A percentile compares a stretch with the other conserved stretches of the same genome.
These are phyloP conservation scores for Margarornis squamiger DNA, from an alignment of 2,797 vertebrate species.

Conservation along the genomic window DNA sequence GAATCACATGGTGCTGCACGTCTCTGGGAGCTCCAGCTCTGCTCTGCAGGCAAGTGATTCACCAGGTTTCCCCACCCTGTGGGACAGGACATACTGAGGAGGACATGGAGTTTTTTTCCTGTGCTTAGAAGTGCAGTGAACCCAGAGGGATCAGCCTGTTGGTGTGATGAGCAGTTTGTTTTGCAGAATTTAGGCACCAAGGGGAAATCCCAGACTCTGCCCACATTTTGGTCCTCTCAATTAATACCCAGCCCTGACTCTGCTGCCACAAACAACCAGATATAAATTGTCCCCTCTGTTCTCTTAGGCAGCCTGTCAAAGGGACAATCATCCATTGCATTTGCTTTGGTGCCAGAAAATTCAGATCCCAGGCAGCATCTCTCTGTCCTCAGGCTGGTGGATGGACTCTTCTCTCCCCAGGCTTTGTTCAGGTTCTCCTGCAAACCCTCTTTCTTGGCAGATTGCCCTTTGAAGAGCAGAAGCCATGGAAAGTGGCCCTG, in stretches of 20 bases:
- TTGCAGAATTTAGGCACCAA: neutral
- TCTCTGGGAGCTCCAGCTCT: neutral
- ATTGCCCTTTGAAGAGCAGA: neutral
- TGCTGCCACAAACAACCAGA: neutral
- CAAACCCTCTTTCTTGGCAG: slow-evolving; percentile 9
- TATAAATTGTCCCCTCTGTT: neutral
- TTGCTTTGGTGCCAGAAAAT: neutral
- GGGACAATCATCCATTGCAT: neutral
- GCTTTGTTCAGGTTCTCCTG: neutral
- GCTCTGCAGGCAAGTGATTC: neutral
- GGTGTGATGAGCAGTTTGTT: neutral
- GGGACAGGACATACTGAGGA: neutral
- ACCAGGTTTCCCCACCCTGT: neutral
- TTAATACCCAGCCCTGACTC: neutral
- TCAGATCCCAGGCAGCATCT: neutral
- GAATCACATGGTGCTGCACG: neutral
- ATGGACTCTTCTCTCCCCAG: neutral
- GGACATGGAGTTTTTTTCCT: neutral
- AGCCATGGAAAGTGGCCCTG: neutral
- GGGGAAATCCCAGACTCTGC: neutral
- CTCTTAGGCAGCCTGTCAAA: neutral
- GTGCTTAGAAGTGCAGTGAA: neutral
- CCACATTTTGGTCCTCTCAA: neutral
- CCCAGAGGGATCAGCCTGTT: rapidly evolving
- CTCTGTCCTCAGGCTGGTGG: neutral